Evolutionary conservation across 30 jellyfish, hydroid and myxozoan species (phyloP).

Genomic region (Aurelia aurita): DNA sequence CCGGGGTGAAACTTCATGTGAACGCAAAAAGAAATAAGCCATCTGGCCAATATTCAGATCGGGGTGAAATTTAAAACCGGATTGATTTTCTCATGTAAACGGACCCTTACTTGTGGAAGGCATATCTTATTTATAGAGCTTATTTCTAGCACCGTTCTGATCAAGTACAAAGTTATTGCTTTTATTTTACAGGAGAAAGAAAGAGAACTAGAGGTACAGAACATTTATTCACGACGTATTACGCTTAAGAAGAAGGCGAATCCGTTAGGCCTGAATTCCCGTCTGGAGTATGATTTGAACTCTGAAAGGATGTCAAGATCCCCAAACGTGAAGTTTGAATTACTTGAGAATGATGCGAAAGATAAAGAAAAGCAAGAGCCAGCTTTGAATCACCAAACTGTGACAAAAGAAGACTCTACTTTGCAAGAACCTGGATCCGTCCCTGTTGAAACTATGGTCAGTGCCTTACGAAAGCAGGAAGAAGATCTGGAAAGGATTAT

Average conservation of each 20-base stretch:
- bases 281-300: slow-evolving; percentile 36
- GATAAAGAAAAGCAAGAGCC: background rate
- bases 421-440: no score
- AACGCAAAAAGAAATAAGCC: no score
- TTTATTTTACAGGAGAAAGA: slow-evolving; percentile 81
- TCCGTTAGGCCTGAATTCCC: slow-evolving; percentile 3
- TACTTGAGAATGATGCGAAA: no score
- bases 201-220: slow-evolving; percentile 80
- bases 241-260: slow-evolving; percentile 56
- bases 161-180: no score
- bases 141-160: no score
- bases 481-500: slow-evolving; percentile 65
- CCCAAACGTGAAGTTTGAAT: background rate
- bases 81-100: no score
- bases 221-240: slow-evolving; percentile 88
- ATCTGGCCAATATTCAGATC: no score
- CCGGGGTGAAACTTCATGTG: no score
- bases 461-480: slow-evolving; percentile 56
- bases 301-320: slow-evolving; percentile 37
- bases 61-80: no score
- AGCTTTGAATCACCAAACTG: background rate
- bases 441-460: slow-evolving; percentile 57
- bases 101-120: no score
- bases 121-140: no score
- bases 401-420: background rate